A percentile compares a stretch with the other conserved stretches of the same genome.
Conservation (phyloP, 2,113 vertebrate genomes). For the Myocastor coypus region DNA sequence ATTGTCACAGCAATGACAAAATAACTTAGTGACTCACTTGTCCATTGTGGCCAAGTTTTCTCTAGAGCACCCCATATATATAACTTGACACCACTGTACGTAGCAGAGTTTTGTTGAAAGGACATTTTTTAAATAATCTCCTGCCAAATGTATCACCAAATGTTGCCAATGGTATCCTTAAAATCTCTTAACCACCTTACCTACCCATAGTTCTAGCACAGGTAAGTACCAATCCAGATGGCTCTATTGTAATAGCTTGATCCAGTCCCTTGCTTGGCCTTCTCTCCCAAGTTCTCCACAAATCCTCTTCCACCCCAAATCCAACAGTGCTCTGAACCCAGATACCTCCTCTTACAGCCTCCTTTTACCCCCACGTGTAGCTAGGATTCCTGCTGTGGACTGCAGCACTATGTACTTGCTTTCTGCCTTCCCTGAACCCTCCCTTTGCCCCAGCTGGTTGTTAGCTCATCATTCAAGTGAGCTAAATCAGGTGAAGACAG, state of each 20-base stretch:
- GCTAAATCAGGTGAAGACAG: neutral
- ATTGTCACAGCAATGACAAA: neutral
- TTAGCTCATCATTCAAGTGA: neutral
- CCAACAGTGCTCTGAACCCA: fast-evolving
- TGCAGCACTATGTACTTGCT: neutral
- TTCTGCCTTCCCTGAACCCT: fast-evolving
- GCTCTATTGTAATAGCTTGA: neutral
- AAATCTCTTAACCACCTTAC: neutral
- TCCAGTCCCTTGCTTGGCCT: neutral
- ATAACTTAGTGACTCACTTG: neutral
- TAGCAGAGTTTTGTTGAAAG: neutral
- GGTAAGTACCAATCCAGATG: no score
- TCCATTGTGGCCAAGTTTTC: neutral
- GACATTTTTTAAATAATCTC: neutral
- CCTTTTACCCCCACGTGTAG: neutral
- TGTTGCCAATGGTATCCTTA: neutral
- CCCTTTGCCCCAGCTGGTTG: neutral
- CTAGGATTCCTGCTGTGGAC: neutral
- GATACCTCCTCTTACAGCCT: neutral
- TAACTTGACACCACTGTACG: neutral
- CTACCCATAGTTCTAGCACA: neutral
- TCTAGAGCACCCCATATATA: neutral
- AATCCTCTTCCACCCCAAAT: neutral
- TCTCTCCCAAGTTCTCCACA: neutral
- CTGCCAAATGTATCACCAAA: neutral